Conservation (phyloP, 2,113 vertebrate species). For the Cyphomyrus plagiostoma region DNA sequence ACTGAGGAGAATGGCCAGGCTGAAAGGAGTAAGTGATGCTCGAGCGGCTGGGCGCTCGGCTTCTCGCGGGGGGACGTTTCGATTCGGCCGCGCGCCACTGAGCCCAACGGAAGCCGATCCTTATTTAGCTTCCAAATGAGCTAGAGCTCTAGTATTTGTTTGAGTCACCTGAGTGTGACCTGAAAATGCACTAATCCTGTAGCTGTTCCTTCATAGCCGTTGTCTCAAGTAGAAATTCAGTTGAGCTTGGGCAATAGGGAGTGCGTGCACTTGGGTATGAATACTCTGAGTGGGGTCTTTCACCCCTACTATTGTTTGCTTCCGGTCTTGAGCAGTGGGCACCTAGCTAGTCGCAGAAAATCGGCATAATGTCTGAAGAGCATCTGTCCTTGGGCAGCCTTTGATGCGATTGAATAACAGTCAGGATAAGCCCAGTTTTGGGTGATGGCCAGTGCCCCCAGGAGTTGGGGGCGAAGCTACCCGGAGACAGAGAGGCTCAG, state of each 20-base stretch:
- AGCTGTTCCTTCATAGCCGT: neutral
- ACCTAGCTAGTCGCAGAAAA: neutral
- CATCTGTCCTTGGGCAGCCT: neutral
- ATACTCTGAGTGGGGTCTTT: slow-evolving; percentile 1
- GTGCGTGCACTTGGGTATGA: neutral
- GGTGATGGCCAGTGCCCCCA: neutral
- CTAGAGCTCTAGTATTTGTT: neutral
- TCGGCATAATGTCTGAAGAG: neutral
- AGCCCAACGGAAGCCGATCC: neutral
- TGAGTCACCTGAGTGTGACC: slow-evolving; percentile 1
- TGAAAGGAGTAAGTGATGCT: neutral
- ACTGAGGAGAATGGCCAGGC: neutral
- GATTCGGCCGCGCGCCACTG: neutral
- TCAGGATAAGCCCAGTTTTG: neutral
- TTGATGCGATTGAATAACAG: neutral
- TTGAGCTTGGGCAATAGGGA: neutral
- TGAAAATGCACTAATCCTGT: neutral
- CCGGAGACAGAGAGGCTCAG: neutral
- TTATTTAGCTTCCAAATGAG: neutral
- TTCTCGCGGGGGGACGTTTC: neutral
- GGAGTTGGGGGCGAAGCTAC: neutral
- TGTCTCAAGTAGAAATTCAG: slow-evolving; percentile 4
- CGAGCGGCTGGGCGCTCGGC: neutral
- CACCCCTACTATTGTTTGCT: neutral
- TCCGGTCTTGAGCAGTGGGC: neutral